These are phyloP conservation scores for Zeugodacus cucurbitae DNA, from an alignment of 1,140 invertebrate genomes.

Conservation along the genomic window DNA sequence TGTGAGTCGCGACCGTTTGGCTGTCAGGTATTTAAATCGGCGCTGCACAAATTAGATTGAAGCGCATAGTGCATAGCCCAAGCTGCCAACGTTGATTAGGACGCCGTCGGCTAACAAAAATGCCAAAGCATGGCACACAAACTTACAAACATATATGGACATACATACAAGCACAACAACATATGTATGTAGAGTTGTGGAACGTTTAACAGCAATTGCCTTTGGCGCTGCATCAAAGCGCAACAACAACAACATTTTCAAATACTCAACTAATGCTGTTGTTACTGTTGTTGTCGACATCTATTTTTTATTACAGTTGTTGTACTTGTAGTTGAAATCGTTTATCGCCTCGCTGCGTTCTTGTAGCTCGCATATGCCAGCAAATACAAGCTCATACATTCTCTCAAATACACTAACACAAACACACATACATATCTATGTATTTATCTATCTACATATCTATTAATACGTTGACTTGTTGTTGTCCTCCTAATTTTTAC, in stretches of 20 bases:
- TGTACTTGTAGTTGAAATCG: not conserved
- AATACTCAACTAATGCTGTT: not conserved
- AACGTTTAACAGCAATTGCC: not conserved
- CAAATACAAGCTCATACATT: not conserved
- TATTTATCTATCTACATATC: not conserved
- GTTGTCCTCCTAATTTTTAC: not conserved
- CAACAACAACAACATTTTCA: not conserved
- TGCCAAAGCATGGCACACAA: not conserved
- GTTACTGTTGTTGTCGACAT: not conserved
- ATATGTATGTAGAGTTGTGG: not conserved
- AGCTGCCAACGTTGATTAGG: not conserved
- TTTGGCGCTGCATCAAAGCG: not conserved
- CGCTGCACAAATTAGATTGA: not conserved
- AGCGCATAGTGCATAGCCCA: not conserved
- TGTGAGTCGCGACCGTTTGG: not conserved
- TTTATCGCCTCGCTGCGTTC: not conserved
- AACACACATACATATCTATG: not conserved
- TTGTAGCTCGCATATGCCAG: not conserved
- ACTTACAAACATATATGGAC: not conserved
- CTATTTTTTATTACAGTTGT: not conserved
- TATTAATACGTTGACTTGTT: not conserved
- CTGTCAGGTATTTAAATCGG: conserved; percentile 8
- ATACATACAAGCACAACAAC: not conserved
- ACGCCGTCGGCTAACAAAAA: not conserved
- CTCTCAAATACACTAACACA: not conserved